phyloP scores from a whole-genome alignment of 23 tunicate genomes.

The Corella eumyota region DNA sequence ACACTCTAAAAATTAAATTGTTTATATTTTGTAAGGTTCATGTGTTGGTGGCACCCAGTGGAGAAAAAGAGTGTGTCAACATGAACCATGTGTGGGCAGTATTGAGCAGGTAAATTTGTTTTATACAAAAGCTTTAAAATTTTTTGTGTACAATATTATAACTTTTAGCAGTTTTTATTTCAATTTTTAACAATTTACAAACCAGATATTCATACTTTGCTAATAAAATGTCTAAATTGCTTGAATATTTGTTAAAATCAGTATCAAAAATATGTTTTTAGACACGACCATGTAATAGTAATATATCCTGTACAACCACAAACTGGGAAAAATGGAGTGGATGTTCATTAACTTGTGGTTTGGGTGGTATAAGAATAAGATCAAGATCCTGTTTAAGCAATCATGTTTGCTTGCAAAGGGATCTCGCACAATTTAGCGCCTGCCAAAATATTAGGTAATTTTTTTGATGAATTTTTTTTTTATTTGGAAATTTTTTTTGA shows the following conservation, averaged over 20 bases:
- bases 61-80: constrained; percentile 12
- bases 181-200: too few species aligned
- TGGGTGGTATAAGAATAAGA: constrained; percentile 17
- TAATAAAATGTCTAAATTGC: neutral
- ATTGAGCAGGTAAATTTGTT: constrained; percentile 27
- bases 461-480: too few species aligned
- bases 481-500: too few species aligned
- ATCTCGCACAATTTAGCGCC: constrained; percentile 12
- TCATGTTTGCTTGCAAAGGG: constrained; percentile 11
- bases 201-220: neutral
- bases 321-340: constrained; percentile 34
- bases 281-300: constrained; percentile 11
- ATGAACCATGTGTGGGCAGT: constrained; percentile 12
- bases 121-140: too few species aligned
- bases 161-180: too few species aligned
- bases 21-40: too few species aligned
- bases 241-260: neutral
- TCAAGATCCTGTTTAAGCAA: constrained; percentile 15
- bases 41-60: constrained; percentile 35
- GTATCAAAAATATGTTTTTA: neutral
- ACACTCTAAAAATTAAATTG: too few species aligned
- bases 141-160: too few species aligned
- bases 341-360: constrained; percentile 41
- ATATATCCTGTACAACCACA: constrained; percentile 13
- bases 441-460: constrained; percentile 27